Evolutionary conservation across 2,797 vertebrate genomes (phyloP).

Genomic region (Lepilemur ruficaudatus): DNA sequence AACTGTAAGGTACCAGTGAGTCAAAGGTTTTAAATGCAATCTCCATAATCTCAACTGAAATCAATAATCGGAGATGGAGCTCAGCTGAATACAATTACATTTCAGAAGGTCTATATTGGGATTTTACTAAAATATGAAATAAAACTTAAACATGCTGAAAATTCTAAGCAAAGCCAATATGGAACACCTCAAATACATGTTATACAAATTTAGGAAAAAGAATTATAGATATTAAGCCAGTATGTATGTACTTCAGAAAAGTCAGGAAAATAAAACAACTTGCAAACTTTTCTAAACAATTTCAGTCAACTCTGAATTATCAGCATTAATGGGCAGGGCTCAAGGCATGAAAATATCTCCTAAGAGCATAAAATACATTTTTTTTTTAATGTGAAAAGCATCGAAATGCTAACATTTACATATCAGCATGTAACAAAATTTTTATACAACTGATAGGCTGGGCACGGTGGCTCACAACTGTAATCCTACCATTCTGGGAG

Average conservation of each 20-base stretch:
- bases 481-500: no score
- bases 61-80: not conserved
- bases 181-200: not conserved
- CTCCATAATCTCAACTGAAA: not conserved
- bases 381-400: constrained; percentile 10
- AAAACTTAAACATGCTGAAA: constrained; percentile 44
- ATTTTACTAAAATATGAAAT: constrained; percentile 24
- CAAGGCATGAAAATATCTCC: not conserved
- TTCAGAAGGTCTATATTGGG: not conserved
- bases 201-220: not conserved
- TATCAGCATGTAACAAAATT: not conserved
- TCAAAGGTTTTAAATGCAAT: not conserved
- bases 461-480: no score
- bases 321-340: not conserved
- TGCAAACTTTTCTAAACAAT: constrained; percentile 34
- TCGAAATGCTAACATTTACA: not conserved
- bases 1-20: not conserved
- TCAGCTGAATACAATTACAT: not conserved
- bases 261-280: not conserved
- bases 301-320: constrained; percentile 50
- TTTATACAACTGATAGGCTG: not conserved
- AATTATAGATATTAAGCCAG: not conserved
- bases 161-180: constrained; percentile 10
- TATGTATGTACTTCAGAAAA: not conserved
- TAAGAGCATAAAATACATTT: not conserved